Evolutionary conservation across 2,888 invertebrate genomes (phyloP), one percentile per base, ranked within the genome.

Genomic region (Blomia tropicalis): DNA sequence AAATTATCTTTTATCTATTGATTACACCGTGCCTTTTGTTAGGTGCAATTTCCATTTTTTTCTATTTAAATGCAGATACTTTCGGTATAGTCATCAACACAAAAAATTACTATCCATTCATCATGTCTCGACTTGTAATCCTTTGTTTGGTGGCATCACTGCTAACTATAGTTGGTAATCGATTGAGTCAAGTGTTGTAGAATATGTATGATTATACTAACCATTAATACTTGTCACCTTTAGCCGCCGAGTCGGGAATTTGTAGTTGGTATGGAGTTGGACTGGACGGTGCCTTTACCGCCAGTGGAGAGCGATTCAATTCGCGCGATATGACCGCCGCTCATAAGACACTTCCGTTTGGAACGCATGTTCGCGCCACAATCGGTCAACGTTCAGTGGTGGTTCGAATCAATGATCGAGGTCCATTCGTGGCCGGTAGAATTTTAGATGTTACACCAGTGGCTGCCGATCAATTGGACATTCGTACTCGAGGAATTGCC

Each of bases 381-480:
- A 25, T n/a, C 3, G 65, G 65, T 41, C 47, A 43, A 7, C 47
- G 23, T n/a, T 25, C 56, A n/a, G 56, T 54, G 7, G 47, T 32
- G 2, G 65, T 65, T 7, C 29, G 64, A 29, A 41, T 65, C 51
- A 65, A 65, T 22, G 65, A 65, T 51, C 17, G 60, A 4, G 63
- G 60, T 19, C 64, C 65, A 5, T 65, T 61, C 47, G 44, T 53
- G 5, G 44, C 43, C 27, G 60, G 65, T 22, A 59, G 63, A 17
- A 63, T 63, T 23, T 23, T 63, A 1, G 63, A 63, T 25, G n/a
- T 63, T 7, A 30, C 59, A 2, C 51, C 19, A 30, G 32, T n/a
- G 2, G 63, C 47, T 4, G 63, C 59, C 1, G 25, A 47, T 14
- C 5, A 23, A 36, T 14, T 63, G 29, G 59, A 47, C 23, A 31